These are phyloP conservation scores for Bursaphelenchus okinawaensis DNA, from an alignment of 2,888 invertebrate species.

Conservation along the genomic window DNA sequence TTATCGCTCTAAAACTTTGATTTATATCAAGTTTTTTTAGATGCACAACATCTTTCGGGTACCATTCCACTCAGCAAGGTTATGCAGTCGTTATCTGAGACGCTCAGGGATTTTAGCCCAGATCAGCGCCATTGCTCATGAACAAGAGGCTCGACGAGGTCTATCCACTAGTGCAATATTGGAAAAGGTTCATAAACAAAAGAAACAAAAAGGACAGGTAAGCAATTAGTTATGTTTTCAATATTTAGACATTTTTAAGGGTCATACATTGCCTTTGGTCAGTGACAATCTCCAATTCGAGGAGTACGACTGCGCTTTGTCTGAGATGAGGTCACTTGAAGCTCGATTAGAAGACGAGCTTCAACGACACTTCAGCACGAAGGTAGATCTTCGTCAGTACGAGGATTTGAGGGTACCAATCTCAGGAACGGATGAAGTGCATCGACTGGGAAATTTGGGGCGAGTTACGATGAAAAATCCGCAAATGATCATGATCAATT, in stretches of 20 bases:
- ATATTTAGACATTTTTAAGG: neutral
- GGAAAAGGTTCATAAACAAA: neutral
- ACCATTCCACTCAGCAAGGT: neutral
- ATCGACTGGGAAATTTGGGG: slow-evolving; percentile 38
- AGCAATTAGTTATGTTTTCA: neutral
- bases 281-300: neutral
- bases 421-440: slow-evolving; percentile 25
- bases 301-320: slow-evolving; percentile 10
- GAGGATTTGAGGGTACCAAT: slow-evolving; percentile 37
- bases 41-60: neutral
- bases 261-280: neutral
- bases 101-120: neutral
- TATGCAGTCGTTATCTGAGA: neutral
- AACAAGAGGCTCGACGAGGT: neutral
- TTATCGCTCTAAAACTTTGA: too few species aligned
- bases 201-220: neutral
- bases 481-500: slow-evolving; percentile 46
- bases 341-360: slow-evolving; percentile 29
- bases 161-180: neutral
- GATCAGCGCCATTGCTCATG: neutral
- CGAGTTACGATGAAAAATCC: slow-evolving; percentile 42
- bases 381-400: slow-evolving; percentile 45
- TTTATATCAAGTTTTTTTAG: neutral
- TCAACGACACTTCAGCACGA: slow-evolving; percentile 29
- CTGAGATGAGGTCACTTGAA: slow-evolving; percentile 35